phyloP scores from a whole-genome alignment of 2,113 vertebrate genomes.

The Trinectes maculatus region DNA sequence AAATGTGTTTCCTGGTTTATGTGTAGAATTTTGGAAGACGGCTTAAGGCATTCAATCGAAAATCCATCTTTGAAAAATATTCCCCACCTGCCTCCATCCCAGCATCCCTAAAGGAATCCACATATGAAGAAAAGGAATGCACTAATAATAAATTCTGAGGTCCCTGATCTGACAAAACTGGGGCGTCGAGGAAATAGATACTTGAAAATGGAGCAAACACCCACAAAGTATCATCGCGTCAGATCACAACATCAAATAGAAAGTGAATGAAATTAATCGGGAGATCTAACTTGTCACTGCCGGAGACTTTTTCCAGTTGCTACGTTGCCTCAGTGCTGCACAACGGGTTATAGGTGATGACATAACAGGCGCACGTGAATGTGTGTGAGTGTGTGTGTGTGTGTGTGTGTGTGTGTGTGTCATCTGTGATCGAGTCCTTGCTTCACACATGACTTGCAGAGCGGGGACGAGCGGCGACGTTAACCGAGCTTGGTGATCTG shows the following conservation, averaged over 20 bases:
- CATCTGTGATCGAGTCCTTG: conserved; percentile 61
- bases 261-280: conserved; percentile 16
- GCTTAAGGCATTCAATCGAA: no score
- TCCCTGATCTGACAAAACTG: conserved; percentile 57
- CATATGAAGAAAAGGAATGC: conserved; percentile 25
- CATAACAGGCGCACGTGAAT: conserved; percentile 17
- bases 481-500: conserved; percentile 98
- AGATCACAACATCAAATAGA: conserved; percentile 28
- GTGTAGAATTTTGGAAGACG: no score
- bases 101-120: conserved; percentile 25
- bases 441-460: conserved; percentile 29
- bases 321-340: conserved; percentile 41
- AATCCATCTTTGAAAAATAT: neutral
- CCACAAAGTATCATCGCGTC: conserved; percentile 27
- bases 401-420: conserved; percentile 33
- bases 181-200: conserved; percentile 32
- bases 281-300: conserved; percentile 15
- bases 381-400: conserved; percentile 17
- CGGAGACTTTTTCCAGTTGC: conserved; percentile 31
- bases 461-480: conserved; percentile 29
- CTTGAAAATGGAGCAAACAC: conserved; percentile 41
- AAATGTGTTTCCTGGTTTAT: no score
- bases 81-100: conserved; percentile 35
- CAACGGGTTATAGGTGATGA: conserved; percentile 48
- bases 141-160: conserved; percentile 40